These are phyloP conservation scores for Pinctada fucata DNA, from an alignment of 2,888 invertebrate genomes.

Conservation along the genomic window DNA sequence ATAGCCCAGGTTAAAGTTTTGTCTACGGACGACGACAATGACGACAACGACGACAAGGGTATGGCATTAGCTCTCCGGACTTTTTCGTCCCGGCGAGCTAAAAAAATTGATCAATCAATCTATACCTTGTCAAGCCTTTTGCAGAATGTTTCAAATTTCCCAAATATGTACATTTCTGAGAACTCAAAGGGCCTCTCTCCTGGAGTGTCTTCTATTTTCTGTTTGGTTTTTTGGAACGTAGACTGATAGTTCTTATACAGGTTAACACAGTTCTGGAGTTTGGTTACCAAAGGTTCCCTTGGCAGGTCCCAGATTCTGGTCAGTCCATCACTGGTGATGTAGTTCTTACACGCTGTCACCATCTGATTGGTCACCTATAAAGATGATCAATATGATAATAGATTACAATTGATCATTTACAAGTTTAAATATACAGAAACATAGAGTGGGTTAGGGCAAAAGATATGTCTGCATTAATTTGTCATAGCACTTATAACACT, in stretches of 20 bases:
- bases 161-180: constrained; percentile 77
- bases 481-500: too few species aligned
- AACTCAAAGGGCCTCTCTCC: constrained; percentile 74
- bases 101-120: too few species aligned
- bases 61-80: too few species aligned
- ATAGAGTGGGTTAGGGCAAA: too few species aligned
- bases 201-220: constrained; percentile 67
- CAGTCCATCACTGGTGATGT: constrained; percentile 68
- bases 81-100: too few species aligned
- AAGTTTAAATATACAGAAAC: too few species aligned
- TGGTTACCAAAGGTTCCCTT: constrained; percentile 58
- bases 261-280: constrained; percentile 78
- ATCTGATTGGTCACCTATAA: constrained; percentile 76
- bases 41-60: too few species aligned
- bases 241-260: constrained; percentile 81
- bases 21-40: too few species aligned
- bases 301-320: constrained; percentile 71
- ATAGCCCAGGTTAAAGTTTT: too few species aligned
- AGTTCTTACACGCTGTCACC: constrained; percentile 74
- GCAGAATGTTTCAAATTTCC: constrained; percentile 75
- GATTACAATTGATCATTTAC: too few species aligned
- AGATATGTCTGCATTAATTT: too few species aligned
- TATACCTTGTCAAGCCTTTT: constrained; percentile 72
- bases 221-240: constrained; percentile 80
- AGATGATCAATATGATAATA: neutral